Conservation (phyloP, 2,797 vertebrate species). For the Glossophaga mutica region DNA sequence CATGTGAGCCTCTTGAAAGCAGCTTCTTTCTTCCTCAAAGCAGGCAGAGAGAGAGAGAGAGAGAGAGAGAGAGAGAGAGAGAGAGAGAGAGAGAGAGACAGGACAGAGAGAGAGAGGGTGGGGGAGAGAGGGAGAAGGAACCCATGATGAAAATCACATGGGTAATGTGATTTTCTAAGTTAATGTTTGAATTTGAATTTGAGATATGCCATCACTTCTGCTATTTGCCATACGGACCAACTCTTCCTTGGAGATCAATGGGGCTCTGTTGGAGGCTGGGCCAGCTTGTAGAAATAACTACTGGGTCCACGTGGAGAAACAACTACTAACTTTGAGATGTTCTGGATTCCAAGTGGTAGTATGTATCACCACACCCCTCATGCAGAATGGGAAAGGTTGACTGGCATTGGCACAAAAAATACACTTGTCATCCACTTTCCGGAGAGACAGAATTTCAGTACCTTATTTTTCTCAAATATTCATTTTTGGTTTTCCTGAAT, state of each 20-base stretch:
- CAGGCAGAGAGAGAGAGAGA: not conserved
- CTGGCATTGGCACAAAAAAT: not conserved
- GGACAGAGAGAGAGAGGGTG: too few relatives aligned
- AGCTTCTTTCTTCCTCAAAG: not conserved
- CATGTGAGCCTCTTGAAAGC: not conserved
- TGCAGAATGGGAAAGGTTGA: not conserved
- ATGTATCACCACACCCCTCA: too few relatives aligned
- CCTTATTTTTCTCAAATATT: not conserved
- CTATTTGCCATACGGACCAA: not conserved
- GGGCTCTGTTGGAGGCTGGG: accelerated
- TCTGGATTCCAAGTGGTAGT: not conserved
- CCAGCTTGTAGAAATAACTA: not conserved
- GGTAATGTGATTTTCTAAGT: not conserved
- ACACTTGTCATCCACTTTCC: not conserved
- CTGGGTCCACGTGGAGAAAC: not conserved
- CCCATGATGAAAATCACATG: not conserved
- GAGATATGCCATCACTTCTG: not conserved
- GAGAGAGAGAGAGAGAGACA: not conserved
- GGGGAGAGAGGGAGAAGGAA: not conserved
- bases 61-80: too few relatives aligned
- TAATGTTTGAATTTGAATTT: not conserved
- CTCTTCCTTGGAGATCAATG: not conserved
- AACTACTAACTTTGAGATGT: not conserved
- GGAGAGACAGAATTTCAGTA: not conserved
- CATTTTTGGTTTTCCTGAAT: not conserved